Evolutionary conservation across 2,888 invertebrate species (phyloP), one percentile per base, ranked within the genome.

Genomic region (Apoda limacodes): DNA sequence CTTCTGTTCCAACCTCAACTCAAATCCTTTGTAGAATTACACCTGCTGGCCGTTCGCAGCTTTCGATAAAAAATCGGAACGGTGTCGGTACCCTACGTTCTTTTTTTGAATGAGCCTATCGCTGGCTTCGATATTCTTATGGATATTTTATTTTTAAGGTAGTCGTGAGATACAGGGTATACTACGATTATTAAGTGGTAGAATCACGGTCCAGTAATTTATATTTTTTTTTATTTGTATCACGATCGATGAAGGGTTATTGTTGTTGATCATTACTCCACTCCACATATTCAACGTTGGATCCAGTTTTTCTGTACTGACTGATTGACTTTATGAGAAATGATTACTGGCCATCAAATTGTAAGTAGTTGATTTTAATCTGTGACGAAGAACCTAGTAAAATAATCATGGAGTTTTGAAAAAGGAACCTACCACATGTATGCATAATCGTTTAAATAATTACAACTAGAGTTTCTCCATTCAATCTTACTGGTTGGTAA

Each of bases 31-130:
- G 74, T 70, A 60, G 61, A 71, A n/a, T 63, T 78, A 75, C 78
- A 78, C 78, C 78, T 80, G 78, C 74, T 72, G 63, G 63, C 64
- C 68, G 66, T 70, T 67, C 69, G 75, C 76, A 75, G 76, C 78
- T 74, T 78, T 74, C 67, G 64, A 67, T 71, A 63, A 61, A 62
- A 67, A 69, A 76, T 76, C 68, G 17, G 17, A 17, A 17, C 5
- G 7, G 7, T 6, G 17, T 17, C 17, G 5, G 17, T 6, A 68
- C 69, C 60, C 56, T 57, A 63, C 60, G 61, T 58, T 68, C 65
- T 62, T 71, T 74, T 71, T 70, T 68, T 50, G 48, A 57, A 55
- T 50, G 60, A 53, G 56, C 59, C 66, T 60, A 66, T 66, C 57
- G 58, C 55, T 61, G 50, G 60, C 44, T 37, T 44, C 55, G 59